Conservation (phyloP, 2,113 vertebrate species). For the Datnioides undecimradiatus region DNA sequence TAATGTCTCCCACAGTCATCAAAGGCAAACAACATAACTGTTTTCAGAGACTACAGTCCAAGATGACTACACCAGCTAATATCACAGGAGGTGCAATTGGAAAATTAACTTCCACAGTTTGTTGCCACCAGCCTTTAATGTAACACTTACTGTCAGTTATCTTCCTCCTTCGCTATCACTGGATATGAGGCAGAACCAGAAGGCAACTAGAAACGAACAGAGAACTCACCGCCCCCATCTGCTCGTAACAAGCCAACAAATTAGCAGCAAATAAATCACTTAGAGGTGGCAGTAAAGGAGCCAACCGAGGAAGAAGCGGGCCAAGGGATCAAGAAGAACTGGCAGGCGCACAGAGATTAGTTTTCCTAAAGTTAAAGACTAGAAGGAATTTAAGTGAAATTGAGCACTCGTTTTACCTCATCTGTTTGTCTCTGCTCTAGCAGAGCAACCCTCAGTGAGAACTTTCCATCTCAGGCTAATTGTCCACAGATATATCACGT, state of each 20-base stretch:
- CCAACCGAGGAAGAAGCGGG: conserved; percentile 19
- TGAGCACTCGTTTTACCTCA: neutral
- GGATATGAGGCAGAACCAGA: conserved; percentile 18
- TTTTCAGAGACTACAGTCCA: neutral
- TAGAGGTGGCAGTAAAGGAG: conserved; percentile 37
- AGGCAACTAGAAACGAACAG: conserved; percentile 12
- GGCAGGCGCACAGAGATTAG: conserved; percentile 29
- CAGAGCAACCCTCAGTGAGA: neutral
- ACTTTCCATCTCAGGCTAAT: conserved; percentile 9
- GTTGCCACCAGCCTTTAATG: neutral
- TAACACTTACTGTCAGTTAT: neutral
- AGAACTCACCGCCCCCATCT: conserved; percentile 37
- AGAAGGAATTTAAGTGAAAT: conserved; percentile 31
- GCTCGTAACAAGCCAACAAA: conserved; percentile 39
- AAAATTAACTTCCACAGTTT: conserved; percentile 8
- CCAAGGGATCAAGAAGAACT: conserved; percentile 33
- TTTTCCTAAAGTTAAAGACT: conserved; percentile 44
- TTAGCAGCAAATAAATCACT: conserved; percentile 54
- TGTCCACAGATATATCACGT: neutral
- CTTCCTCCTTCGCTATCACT: neutral
- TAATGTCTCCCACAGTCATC: neutral
- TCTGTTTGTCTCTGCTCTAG: neutral
- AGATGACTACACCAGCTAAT: neutral
- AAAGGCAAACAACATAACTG: conserved; percentile 9
- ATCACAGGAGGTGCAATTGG: neutral